Base-by-base conservation (phyloP, 2,888 invertebrate genomes). In the Smittia sp. region DNA sequence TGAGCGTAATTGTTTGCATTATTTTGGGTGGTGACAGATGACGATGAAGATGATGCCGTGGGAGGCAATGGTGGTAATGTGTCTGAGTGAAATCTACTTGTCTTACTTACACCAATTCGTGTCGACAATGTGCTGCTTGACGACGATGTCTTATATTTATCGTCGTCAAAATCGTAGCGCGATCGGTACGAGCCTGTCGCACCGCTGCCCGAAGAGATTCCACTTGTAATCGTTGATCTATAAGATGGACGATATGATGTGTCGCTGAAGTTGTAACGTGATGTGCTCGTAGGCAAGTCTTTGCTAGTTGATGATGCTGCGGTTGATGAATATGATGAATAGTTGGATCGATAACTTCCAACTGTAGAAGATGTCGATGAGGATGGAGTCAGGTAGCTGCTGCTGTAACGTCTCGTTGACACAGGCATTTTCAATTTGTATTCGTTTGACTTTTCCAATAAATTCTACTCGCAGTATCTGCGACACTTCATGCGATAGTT, bases 341-440 rank as follows among this genome's bases (percentile, higher is more conserved):
- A 77, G 78, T 79, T 79, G 67, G 76, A 75, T 73, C 70, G 73
- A 52, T 73, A 67, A 11, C 62, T 65, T 41, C 80, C 77, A 75
- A 80, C 78, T 76, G 81, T 78, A 77, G 82, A 80, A 79, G 81
- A 79, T 79, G 80, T 79, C 79, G 79, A 81, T 79, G 81, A 80
- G 27, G 76, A 72, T 78, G 79, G 79, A 80, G 78, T 78, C 82
- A 80, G 4, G 20, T 63, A 67, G 65, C 38, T 46, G 41, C 20
- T 73, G 65, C 65, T 46, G 77, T 80, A 80, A 79, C 82, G 79
- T 79, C 81, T 79, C 76, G 82, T 79, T 79, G 83, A 81, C 79
- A 82, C 82, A 80, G 82, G 83, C 83, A 83, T 83, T 82, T 82
- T 65, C 27, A 38, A 27, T 65, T 15, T n/a, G 11, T 22, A 6